These are phyloP conservation scores for Rhodinocichla rosea DNA, from an alignment of 2,113 vertebrate species.

Conservation along the genomic window DNA sequence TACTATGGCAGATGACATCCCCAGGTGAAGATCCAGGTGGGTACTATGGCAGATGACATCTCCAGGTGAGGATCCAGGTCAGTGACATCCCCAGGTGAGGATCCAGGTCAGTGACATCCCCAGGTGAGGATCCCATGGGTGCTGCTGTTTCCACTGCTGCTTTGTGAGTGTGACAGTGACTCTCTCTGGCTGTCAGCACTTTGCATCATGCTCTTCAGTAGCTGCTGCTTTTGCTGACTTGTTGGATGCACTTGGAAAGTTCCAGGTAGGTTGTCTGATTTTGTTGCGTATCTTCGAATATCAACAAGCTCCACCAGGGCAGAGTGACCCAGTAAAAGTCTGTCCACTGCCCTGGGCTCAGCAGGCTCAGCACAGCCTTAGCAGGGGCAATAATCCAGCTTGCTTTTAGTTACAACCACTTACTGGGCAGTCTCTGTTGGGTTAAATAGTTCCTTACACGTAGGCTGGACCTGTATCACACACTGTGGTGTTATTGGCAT, in stretches of 20 bases:
- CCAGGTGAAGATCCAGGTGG: not conserved
- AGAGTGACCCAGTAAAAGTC: not conserved
- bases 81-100: not conserved
- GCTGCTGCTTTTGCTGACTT: not conserved
- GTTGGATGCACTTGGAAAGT: not conserved
- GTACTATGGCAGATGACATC: not conserved
- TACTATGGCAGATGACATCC: too few relatives aligned
- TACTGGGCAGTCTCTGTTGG: not conserved
- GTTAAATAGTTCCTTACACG: rapidly evolving
- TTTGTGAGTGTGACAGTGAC: too few relatives aligned
- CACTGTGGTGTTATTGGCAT: not conserved
- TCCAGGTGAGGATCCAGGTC: not conserved
- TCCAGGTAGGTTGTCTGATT: not conserved
- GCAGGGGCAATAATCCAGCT: too few relatives aligned
- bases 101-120: not conserved
- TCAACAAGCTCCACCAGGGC: not conserved
- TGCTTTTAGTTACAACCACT: not conserved
- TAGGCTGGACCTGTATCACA: not conserved
- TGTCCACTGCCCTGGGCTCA: not conserved
- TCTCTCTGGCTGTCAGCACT: not conserved
- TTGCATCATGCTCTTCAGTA: not conserved
- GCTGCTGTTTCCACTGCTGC: not conserved
- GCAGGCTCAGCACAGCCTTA: not conserved
- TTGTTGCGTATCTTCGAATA: rapidly evolving
- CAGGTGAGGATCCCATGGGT: rapidly evolving